Base-by-base conservation (phyloP, 2,797 vertebrate genomes). In the Lepilemur septentrionalis region DNA sequence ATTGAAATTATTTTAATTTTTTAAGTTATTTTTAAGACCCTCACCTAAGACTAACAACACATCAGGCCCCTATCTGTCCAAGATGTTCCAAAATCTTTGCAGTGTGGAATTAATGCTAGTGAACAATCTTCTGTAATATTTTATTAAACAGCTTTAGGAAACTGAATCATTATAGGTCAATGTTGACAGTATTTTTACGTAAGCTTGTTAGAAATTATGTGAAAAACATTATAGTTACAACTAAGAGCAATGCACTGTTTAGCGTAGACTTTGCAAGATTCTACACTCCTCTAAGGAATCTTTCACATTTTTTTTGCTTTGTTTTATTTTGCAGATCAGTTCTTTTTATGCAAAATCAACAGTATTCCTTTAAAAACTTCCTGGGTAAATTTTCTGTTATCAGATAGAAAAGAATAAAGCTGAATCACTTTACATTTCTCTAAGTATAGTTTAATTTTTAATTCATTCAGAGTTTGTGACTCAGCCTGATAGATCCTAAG, bases 71-170 rank as follows among this genome's bases (percentile, higher is more conserved):
- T 30, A 6, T 30, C 59, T 85, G 15, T 78, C 87, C 70, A 81
- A 91, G 38, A 91, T 65, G 30, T 69, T 89, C 12, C 46, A 83
- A 35, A 61, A 48, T 92, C 25, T 80, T 92, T 89, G 9, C 20
- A 57, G 69, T 59, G 9, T 84, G 7, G 43, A 93, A 79, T 88
- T 89, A 83, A 84, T 23, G 7, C 46, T 70, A 61, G 13, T 35
- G 46, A 94, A 88, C 41, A 65, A 35, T 81, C 32, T 84, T 57
- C 28, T 57, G 10, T 82, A 72, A 70, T 72, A 41, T 78, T 90
- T 85, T 73, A 65, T 61, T 72, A 70, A 93, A 59, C 4, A 95
- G 5, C 59, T 96, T 82, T 73, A 89, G 94, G 65, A 96, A 96
- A 85, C 5, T 43, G 41, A 82, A 79, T 94, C 61, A 35, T 80